Conservation (phyloP, 2,797 vertebrate genomes). For the Phalloptychus januarius region DNA sequence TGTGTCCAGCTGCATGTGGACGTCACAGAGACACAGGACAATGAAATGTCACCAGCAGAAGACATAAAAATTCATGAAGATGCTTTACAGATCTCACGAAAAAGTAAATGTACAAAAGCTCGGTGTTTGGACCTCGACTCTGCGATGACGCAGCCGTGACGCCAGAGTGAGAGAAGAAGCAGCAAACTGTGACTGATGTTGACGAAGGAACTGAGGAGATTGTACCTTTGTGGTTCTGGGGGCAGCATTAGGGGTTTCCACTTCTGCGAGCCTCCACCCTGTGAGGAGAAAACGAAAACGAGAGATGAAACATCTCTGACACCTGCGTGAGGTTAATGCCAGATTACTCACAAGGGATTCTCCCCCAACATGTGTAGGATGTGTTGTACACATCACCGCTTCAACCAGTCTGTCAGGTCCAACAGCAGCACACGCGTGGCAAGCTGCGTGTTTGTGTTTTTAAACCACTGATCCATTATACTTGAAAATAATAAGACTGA, state of each 20-base stretch:
- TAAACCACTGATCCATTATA: neutral
- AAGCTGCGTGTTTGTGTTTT: slow-evolving; percentile 27
- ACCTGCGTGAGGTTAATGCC: slow-evolving; percentile 10
- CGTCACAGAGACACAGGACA: slow-evolving; percentile 43
- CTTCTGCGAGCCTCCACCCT: slow-evolving; percentile 81
- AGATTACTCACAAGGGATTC: slow-evolving; percentile 31
- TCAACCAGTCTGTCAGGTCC: slow-evolving; percentile 26
- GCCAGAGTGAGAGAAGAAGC: neutral
- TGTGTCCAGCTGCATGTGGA: slow-evolving; percentile 36
- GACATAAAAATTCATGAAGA: slow-evolving; percentile 55
- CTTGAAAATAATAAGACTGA: slow-evolving; percentile 11
- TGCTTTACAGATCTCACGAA: slow-evolving; percentile 7
- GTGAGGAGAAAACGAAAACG: slow-evolving; percentile 54
- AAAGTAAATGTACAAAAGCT: neutral
- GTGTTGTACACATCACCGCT: slow-evolving; percentile 8
- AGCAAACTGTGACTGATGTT: neutral
- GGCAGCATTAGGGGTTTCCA: slow-evolving; percentile 86
- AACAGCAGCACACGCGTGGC: neutral
- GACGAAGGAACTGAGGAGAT: neutral
- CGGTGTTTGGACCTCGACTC: neutral
- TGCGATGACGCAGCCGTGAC: neutral
- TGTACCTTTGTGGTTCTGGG: slow-evolving; percentile 90
- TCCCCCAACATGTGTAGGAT: slow-evolving; percentile 26
- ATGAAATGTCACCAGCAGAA: slow-evolving; percentile 10
- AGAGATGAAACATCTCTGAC: slow-evolving; percentile 25